A percentile compares a stretch with the other conserved stretches of the same genome.
These are phyloP conservation scores for Aphodius granarius DNA, from an alignment of 2,888 invertebrate species.

Conservation along the genomic window DNA sequence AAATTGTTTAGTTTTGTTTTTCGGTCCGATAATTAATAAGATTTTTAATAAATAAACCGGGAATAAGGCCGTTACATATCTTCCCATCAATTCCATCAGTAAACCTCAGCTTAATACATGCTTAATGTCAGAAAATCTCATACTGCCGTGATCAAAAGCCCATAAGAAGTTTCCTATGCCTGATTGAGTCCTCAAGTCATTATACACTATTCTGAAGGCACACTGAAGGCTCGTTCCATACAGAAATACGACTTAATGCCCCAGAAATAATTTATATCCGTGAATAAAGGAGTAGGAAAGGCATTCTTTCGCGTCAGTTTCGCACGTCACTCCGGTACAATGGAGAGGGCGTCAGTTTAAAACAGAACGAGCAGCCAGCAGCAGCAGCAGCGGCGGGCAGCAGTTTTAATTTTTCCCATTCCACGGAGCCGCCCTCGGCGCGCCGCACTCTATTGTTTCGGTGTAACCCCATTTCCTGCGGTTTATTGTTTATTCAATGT, in stretches of 20 bases:
- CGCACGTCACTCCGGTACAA: not conserved
- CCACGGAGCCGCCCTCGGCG: not conserved
- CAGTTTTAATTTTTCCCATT: not conserved
- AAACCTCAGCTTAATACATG: too few species aligned
- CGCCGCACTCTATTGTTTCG: not conserved
- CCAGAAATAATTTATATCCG: not conserved
- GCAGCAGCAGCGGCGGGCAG: not conserved
- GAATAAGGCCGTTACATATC: too few species aligned
- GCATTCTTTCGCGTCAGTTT: not conserved
- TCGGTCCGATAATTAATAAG: too few species aligned
- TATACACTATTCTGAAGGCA: not conserved
- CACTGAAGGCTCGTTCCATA: not conserved
- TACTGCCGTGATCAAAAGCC: not conserved
- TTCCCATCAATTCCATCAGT: too few species aligned
- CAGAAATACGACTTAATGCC: not conserved
- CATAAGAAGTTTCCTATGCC: not conserved
- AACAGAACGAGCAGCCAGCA: not conserved
- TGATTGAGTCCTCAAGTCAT: not conserved
- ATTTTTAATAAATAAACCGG: too few species aligned
- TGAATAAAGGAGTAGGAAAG: not conserved
- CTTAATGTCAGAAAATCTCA: too few species aligned
- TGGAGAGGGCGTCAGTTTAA: not conserved
- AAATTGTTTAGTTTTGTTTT: too few species aligned
- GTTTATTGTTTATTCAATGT: not conserved
- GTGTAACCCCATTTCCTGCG: not conserved